These are phyloP conservation scores for Onchidella celtica DNA, from an alignment of 2,888 invertebrate species.

Conservation along the genomic window DNA sequence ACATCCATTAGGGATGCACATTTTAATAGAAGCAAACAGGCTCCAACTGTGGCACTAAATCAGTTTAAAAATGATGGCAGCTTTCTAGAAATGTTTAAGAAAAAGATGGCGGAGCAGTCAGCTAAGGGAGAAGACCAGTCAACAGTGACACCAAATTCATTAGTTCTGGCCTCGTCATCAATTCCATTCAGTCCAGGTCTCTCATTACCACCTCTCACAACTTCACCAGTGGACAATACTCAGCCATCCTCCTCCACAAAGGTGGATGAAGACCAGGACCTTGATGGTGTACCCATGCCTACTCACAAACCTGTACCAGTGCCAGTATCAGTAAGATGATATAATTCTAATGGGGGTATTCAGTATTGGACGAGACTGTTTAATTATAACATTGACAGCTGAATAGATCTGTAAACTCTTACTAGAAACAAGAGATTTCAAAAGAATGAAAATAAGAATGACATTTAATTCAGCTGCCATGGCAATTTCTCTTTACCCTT, in stretches of 20 bases:
- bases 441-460: no score
- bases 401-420: no score
- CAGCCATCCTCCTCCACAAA: conserved; percentile 1
- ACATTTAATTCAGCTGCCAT: no score
- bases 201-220: conserved; percentile 47
- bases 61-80: conserved; percentile 92
- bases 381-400: no score
- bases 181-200: conserved; percentile 38
- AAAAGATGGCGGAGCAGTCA: conserved; percentile 84
- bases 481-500: no score
- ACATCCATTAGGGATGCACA: conserved; percentile 44
- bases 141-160: conserved; percentile 45
- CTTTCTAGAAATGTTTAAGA: conserved; percentile 93
- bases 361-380: no score
- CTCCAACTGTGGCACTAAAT: conserved; percentile 54
- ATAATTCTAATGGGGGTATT: no score
- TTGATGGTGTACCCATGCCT: conserved; percentile 48
- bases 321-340: conserved; percentile 48
- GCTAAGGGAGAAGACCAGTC: conserved; percentile 30
- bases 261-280: conserved; percentile 26
- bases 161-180: conserved; percentile 48
- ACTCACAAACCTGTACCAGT: conserved; percentile 41
- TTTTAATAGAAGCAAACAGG: conserved; percentile 31
- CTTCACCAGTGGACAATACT: not conserved
- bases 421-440: no score